phyloP scores from a whole-genome alignment of 2,797 vertebrate genomes.

The Acipenser oxyrinchus region DNA sequence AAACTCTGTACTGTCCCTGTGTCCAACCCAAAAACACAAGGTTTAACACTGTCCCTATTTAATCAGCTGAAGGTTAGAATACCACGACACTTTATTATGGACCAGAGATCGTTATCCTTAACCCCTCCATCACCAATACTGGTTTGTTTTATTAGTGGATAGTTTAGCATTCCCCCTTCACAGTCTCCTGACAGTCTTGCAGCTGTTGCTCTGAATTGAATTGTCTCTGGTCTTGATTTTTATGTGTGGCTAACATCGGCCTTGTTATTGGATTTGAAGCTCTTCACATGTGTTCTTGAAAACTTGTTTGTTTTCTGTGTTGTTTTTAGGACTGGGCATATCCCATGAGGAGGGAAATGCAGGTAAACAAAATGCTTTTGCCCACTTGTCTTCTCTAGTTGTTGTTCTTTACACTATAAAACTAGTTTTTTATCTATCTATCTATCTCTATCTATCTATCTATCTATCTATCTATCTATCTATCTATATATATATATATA shows the following conservation, averaged over 20 bases:
- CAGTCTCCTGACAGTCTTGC: background rate
- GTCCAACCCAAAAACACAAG: no score
- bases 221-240: slow-evolving; percentile 17
- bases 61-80: slow-evolving; percentile 1
- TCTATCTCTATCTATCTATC: no score
- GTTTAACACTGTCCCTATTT: background rate
- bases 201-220: slow-evolving; percentile 4
- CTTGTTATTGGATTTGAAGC: slow-evolving; percentile 4
- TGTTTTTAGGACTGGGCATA: slow-evolving; percentile 88
- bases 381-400: background rate
- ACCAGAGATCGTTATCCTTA: slow-evolving; percentile 5
- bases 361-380: slow-evolving; percentile 59
- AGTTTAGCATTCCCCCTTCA: background rate
- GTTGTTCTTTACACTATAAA: background rate
- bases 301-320: slow-evolving; percentile 6
- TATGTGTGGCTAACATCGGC: slow-evolving; percentile 23
- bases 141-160: background rate
- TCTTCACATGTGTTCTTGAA: no score
- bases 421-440: no score
- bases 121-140: background rate
- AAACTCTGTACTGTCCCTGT: no score
- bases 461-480: no score
- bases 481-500: no score
- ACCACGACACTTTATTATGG: no score
- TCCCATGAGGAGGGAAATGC: slow-evolving; percentile 97